These are phyloP conservation scores for Peromyscus melanophrys DNA, from an alignment of 2,797 vertebrate genomes.

Conservation along the genomic window DNA sequence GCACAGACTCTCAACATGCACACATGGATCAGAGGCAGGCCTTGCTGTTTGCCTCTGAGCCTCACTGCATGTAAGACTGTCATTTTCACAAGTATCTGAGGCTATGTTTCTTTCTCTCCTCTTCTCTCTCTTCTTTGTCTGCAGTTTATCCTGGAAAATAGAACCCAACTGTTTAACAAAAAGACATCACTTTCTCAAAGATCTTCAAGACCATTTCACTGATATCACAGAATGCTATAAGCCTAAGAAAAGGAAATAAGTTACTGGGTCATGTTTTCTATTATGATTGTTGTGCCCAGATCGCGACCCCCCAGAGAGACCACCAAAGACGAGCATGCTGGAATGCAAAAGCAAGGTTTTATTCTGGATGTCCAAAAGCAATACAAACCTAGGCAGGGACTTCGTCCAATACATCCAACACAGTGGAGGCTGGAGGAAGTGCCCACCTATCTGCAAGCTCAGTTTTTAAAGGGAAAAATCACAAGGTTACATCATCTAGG, in stretches of 20 bases:
- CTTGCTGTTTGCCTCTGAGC: not conserved
- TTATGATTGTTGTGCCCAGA: not conserved
- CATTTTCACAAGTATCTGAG: too few relatives aligned
- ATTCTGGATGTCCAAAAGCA: too few relatives aligned
- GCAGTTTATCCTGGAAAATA: not conserved
- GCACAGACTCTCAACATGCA: not conserved
- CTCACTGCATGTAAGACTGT: too few relatives aligned
- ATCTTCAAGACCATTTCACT: not conserved
- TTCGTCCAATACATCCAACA: too few relatives aligned
- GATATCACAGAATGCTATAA: not conserved
- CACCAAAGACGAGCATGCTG: too few relatives aligned
- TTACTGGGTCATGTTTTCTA: not conserved
- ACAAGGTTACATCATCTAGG: too few relatives aligned
- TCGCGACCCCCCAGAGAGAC: too few relatives aligned
- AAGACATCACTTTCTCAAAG: not conserved
- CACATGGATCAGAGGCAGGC: not conserved
- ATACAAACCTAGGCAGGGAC: too few relatives aligned
- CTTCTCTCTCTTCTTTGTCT: not conserved
- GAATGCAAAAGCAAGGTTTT: too few relatives aligned
- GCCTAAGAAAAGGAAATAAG: not conserved
- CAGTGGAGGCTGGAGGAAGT: too few relatives aligned
- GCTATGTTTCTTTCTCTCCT: not conserved
- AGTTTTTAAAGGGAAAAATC: too few relatives aligned
- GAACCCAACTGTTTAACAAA: not conserved
- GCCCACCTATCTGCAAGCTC: too few relatives aligned